phyloP scores from a whole-genome alignment of 2,888 invertebrate species.

The Tenthredo amoena region DNA sequence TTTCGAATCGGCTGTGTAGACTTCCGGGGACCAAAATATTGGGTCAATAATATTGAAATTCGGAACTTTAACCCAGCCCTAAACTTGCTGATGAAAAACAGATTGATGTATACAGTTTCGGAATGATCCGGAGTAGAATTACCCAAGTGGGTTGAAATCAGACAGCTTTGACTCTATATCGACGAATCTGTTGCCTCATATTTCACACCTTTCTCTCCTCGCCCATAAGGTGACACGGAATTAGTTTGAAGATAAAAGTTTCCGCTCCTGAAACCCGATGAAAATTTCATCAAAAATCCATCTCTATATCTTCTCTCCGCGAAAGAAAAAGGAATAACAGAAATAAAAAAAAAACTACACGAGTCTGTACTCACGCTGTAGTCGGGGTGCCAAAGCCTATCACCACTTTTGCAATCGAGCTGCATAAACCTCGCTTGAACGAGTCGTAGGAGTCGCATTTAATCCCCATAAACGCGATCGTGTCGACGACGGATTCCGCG shows the following conservation, averaged over 20 bases:
- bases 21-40: no score
- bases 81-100: neutral
- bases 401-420: conserved; percentile 31
- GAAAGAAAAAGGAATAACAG: no score
- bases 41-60: no score
- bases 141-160: neutral
- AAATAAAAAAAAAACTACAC: neutral
- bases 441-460: conserved; percentile 55
- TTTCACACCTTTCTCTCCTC: neutral
- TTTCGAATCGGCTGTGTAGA: no score
- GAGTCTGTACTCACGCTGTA: neutral
- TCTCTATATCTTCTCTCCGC: neutral
- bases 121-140: neutral
- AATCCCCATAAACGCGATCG: neutral
- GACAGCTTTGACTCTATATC: neutral
- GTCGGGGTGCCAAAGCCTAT: conserved; percentile 58
- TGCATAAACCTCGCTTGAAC: conserved; percentile 56
- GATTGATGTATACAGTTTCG: neutral
- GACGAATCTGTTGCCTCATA: neutral
- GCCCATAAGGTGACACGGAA: conserved; percentile 60
- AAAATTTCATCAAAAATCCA: neutral
- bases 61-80: no score
- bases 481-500: conserved; percentile 75
- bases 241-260: conserved; percentile 64
- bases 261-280: conserved; percentile 60